Conservation (phyloP, 2,888 invertebrate species). For the Watsonalla binaria region DNA sequence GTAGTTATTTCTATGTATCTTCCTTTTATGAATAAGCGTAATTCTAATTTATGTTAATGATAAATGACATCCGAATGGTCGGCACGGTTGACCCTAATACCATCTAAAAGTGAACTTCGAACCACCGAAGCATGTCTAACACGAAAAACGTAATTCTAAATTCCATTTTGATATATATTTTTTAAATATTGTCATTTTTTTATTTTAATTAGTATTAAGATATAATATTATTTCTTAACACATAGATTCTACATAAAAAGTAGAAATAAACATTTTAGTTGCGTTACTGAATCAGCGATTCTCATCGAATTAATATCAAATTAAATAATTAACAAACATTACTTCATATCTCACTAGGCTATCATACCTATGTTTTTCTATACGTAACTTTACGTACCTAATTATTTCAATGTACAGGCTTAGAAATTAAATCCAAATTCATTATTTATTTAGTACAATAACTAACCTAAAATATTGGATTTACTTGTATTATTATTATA, state of each 20-base stretch:
- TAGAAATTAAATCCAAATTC: constrained; percentile 51
- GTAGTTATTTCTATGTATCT: neutral
- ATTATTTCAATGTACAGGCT: constrained; percentile 45
- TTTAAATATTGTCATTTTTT: constrained; percentile 75
- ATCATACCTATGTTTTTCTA: constrained; percentile 37
- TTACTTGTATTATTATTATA: constrained; percentile 6
- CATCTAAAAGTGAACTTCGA: constrained; percentile 43
- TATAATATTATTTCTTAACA: constrained; percentile 55
- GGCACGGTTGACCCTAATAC: constrained; percentile 44
- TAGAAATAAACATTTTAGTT: constrained; percentile 46
- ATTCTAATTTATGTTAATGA: neutral
- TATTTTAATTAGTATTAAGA: constrained; percentile 58
- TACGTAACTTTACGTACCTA: constrained; percentile 33
- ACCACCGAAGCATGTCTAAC: constrained; percentile 64
- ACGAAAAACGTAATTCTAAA: constrained; percentile 66
- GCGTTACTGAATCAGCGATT: constrained; percentile 32
- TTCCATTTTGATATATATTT: constrained; percentile 66
- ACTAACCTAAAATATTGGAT: constrained; percentile 29
- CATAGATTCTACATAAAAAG: constrained; percentile 57
- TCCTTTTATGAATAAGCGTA: constrained; percentile 4
- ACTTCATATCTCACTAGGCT: constrained; percentile 35
- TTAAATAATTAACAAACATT: constrained; percentile 28
- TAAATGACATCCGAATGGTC: constrained; percentile 33
- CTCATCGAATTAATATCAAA: constrained; percentile 38
- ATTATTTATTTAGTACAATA: constrained; percentile 40